A percentile compares a stretch with the other conserved stretches of the same genome.
Conservation (phyloP, 2,113 vertebrate species). For the Poecile atricapillus region DNA sequence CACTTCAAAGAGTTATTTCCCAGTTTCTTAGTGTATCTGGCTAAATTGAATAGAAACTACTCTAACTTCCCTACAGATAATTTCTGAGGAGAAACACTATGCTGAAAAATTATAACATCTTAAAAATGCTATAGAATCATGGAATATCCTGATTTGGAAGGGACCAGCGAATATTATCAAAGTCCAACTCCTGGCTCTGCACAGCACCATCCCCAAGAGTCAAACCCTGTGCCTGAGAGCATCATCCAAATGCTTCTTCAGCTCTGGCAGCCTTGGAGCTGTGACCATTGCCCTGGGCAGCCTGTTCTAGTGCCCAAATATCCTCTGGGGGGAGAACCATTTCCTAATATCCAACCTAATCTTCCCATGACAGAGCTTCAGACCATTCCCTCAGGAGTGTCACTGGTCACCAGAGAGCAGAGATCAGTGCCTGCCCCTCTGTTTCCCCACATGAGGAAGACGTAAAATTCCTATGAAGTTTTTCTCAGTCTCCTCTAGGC, state of each 20-base stretch:
- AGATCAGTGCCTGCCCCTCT: neutral
- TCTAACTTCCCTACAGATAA: neutral
- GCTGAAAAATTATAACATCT: neutral
- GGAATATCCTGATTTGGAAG: neutral
- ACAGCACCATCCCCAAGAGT: neutral
- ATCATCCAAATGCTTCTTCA: neutral
- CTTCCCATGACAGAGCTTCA: neutral
- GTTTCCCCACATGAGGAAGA: neutral
- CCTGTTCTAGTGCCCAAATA: neutral
- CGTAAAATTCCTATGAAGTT: neutral
- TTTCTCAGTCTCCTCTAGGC: neutral
- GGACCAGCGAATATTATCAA: neutral
- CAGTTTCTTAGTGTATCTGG: neutral
- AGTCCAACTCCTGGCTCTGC: neutral
- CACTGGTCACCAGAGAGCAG: neutral
- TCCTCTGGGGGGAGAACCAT: fast-evolving
- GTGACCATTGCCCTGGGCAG: neutral
- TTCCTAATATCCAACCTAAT: neutral
- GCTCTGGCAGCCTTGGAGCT: neutral
- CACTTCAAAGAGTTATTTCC: neutral
- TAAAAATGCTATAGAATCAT: neutral
- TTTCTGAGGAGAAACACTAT: neutral
- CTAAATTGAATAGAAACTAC: neutral
- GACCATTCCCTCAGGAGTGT: no score
- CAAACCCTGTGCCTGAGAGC: neutral